These are phyloP conservation scores for Psephotus haematonotus DNA, from an alignment of 2,113 vertebrate species.

Conservation along the genomic window DNA sequence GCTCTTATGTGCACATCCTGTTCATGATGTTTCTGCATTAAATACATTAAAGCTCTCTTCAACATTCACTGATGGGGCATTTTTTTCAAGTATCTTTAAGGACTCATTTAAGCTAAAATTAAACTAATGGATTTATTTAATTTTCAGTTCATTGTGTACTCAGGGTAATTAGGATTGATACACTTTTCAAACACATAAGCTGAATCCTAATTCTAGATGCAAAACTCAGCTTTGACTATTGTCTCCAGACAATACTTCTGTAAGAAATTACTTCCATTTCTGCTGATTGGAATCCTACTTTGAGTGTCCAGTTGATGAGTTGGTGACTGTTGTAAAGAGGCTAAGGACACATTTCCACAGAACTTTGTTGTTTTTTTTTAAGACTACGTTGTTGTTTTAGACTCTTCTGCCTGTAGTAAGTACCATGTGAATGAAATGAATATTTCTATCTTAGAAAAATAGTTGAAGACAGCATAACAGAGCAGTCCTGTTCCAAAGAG, in stretches of 20 bases:
- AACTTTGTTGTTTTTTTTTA: neutral
- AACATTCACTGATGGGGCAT: neutral
- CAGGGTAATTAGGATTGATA: constrained; percentile 12
- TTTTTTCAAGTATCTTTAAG: constrained; percentile 30
- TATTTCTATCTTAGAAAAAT: neutral
- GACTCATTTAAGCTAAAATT: constrained; percentile 20
- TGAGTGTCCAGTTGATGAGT: neutral
- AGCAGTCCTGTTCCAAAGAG: neutral
- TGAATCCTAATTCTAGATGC: neutral
- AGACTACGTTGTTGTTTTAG: neutral
- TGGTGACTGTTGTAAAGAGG: neutral
- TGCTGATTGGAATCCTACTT: neutral
- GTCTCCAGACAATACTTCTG: neutral
- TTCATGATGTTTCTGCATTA: neutral
- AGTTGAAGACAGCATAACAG: neutral
- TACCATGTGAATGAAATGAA: neutral
- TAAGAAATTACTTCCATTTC: neutral
- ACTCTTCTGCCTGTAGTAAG: neutral
- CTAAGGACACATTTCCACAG: neutral
- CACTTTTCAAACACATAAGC: neutral
- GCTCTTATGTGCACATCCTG: neutral
- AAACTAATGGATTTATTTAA: constrained; percentile 40
- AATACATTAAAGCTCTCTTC: neutral
- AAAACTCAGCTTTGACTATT: neutral
- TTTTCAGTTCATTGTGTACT: constrained; percentile 31